A percentile compares a stretch with the other conserved stretches of the same genome.
These are phyloP conservation scores for Agrilus planipennis DNA, from an alignment of 1,140 invertebrate genomes.

Conservation along the genomic window DNA sequence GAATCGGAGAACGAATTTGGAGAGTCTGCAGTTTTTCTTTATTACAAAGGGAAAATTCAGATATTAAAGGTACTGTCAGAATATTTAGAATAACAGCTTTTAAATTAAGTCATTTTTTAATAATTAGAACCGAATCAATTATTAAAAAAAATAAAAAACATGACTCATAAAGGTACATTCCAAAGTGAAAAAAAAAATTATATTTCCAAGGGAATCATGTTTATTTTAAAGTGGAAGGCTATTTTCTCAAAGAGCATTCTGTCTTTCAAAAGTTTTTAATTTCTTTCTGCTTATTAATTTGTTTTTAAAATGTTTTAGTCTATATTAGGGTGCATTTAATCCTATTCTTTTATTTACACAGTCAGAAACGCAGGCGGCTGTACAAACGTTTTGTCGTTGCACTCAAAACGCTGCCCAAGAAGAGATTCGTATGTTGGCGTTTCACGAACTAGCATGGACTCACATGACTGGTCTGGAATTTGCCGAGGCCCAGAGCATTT, in stretches of 20 bases:
- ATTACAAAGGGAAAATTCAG: conserved; percentile 54
- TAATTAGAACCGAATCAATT: background rate
- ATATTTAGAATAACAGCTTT: conserved; percentile 6
- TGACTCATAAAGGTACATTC: background rate
- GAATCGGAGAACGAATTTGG: conserved; percentile 47
- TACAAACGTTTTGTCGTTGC: conserved; percentile 47
- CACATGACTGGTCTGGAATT: conserved; percentile 53
- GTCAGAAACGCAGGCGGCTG: conserved; percentile 48
- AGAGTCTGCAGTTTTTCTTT: conserved; percentile 56
- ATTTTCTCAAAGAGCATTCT: conserved; percentile 3
- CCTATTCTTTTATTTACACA: conserved; percentile 31
- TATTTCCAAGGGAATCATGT: background rate
- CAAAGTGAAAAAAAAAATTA: background rate
- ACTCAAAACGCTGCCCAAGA: conserved; percentile 48
- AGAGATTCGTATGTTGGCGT: conserved; percentile 52
- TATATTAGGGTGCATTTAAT: background rate
- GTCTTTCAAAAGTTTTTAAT: conserved; percentile 1
- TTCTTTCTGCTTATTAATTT: background rate
- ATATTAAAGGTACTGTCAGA: conserved; percentile 56
- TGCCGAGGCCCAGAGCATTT: conserved; percentile 42
- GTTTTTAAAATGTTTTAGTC: too few relatives aligned
- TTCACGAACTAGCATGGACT: conserved; percentile 65
- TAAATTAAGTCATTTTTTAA: background rate
- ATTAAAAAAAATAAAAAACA: background rate
- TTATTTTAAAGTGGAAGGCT: conserved; percentile 4